Base-by-base conservation (phyloP, 2,888 invertebrate species). In the Phorcus lineatus region DNA sequence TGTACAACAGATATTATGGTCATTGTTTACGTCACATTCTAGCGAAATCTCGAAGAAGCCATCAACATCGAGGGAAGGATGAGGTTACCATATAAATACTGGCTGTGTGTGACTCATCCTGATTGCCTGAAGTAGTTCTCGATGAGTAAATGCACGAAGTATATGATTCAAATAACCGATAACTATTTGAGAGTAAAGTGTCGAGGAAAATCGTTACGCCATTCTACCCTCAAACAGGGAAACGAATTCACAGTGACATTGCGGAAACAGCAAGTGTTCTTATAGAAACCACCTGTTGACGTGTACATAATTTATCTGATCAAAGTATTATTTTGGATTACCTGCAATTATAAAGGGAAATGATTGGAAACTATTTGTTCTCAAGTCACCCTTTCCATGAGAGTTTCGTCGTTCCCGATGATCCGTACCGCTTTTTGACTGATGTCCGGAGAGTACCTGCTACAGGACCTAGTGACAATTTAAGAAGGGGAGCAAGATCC, bases 11-110 rank as follows among this genome's bases (percentile, higher is more conserved):
- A 11, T 47, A 47, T 13, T 11, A 1, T 13, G 4, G 47, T 47
- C 11, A 52, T 74, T 74, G 62, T 74, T 57, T 13, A 62, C 62
- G 28, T 62, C 62, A n/a, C n/a, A 62, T 62, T 16, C 62, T 11
- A 62, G 62, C 24, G 28, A 62, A 13, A 28, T 28, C 62, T 19
- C 9, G 57, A 57, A 57, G 57, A 19, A 11, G 7, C 57, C 19
- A 11, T 19, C n/a, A 17, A 28, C 62, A n/a, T 47, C 47, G 6
- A 47, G 57, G 22, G 13, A 28, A 28, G 62, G 28, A 28, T 24
- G 62, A 16, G 62, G 24, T 62, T 62, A 62, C 62, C 62, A 24
- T 62, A 62, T 62, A 62, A 62, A 62, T 62, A 62, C 62, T 28
- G 13, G 36, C 36, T 36, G 36, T 36, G 47, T 4, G 47, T 47